A percentile compares a stretch with the other conserved stretches of the same genome.
These are phyloP conservation scores for Frankliniella fusca DNA, from an alignment of 2,888 invertebrate genomes.

Conservation along the genomic window DNA sequence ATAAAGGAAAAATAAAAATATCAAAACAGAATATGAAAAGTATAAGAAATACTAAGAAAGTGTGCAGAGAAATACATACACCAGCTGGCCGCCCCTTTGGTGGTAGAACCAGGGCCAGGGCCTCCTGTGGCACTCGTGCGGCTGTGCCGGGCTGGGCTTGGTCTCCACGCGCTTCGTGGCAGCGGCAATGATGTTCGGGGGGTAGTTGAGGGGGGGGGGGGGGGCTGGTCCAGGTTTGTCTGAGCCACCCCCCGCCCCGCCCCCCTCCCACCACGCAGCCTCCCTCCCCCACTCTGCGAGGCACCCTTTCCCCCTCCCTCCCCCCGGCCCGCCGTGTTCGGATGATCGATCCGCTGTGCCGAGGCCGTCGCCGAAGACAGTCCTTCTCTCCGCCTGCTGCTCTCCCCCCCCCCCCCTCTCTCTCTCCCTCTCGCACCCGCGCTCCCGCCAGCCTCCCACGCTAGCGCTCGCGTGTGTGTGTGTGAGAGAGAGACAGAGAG, in stretches of 20 bases:
- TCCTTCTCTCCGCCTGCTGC: background rate
- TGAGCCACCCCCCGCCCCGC: background rate
- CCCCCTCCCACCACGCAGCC: background rate
- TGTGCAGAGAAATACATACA: too few relatives aligned
- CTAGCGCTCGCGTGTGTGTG: too few relatives aligned
- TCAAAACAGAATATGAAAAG: too few relatives aligned
- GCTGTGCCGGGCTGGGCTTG: too few relatives aligned
- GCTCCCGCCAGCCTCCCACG: background rate
- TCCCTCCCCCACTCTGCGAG: background rate
- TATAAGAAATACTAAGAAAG: too few relatives aligned
- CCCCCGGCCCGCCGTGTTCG: background rate
- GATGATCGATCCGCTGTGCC: constrained; percentile 11
- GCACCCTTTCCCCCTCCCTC: background rate
- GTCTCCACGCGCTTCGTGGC: background rate
- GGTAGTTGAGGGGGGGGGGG: background rate
- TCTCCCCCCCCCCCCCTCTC: background rate
- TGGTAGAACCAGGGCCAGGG: too few relatives aligned
- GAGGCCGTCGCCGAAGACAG: background rate
- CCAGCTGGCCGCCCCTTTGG: too few relatives aligned
- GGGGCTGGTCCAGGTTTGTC: background rate
- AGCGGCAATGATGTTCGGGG: background rate
- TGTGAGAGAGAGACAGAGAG: too few relatives aligned
- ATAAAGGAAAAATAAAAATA: too few relatives aligned
- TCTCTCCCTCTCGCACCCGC: background rate
- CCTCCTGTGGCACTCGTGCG: too few relatives aligned